Evolutionary conservation across 2,888 invertebrate species (phyloP), one percentile per base, ranked within the genome.

Genomic region (Ormyrus labotus): DNA sequence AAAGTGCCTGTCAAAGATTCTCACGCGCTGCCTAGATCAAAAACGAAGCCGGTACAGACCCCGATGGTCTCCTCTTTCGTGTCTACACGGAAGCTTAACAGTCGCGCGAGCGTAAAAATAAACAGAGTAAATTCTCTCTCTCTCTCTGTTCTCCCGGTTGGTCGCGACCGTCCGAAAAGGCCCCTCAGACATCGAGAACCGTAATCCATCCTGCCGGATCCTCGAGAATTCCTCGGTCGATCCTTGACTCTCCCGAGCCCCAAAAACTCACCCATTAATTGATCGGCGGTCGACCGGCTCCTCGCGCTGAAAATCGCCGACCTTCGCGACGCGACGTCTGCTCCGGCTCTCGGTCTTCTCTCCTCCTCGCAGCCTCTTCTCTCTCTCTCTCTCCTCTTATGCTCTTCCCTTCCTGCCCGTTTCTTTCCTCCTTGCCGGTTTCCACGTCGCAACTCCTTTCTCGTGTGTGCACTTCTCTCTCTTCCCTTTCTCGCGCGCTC

Each of bases 261-360:
- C 63, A 48, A 57, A 45, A 7, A 63, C 72, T 73, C 64, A 55
- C 55, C 72, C 55, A 55, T 73, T 64, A 64, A 73, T 69, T 57
- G 57, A 57, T 57, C 47, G 57, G 69, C 57, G 57, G 57, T 51
- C 67, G 51, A 53, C 8, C 67, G 53, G 53, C 47, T 19, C 19
- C 19, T 19, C 19, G 19, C 69, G 69, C 69, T 57, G 69, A 71
- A 73, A 73, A 73, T 73, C 72, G 64, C 63, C 72, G 72, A 73
- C 72, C 72, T 73, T 73, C 64, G 72, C 63, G 72, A 63, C 72
- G 55, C 67, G 13, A 47, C 11, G 34, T 7, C 64, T 13, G 63
- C 69, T 48, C 45, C 11, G 19, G 19, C 19, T 19, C 19, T 19
- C 19, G 19, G 19, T 19, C 19, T 19, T 19, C 19, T 19, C 19